Percentiles rank a stretch among this genome's conserved stretches.
Evolutionary conservation across 2,113 vertebrate species (phyloP).

Genomic region (Varanus salvator): DNA sequence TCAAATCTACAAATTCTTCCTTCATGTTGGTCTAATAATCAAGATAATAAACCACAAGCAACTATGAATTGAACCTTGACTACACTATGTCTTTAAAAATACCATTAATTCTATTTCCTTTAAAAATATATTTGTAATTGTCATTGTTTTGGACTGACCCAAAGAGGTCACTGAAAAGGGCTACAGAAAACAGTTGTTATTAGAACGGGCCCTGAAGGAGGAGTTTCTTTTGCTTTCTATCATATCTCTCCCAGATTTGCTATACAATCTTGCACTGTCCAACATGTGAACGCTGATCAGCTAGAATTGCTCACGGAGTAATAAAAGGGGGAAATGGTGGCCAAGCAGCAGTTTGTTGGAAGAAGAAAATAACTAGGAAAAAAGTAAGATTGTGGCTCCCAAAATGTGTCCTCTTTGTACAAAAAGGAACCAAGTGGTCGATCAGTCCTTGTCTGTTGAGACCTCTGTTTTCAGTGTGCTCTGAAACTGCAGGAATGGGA

Average conservation of each 20-base stretch:
- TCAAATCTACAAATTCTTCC: background rate
- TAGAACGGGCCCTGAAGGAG: background rate
- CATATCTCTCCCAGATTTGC: background rate
- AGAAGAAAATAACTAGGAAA: background rate
- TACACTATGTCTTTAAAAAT: background rate
- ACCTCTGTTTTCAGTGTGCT: background rate
- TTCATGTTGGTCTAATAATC: background rate
- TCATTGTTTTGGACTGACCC: background rate
- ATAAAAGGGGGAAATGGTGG: background rate
- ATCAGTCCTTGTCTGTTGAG: background rate
- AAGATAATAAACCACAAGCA: background rate
- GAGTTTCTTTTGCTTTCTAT: background rate
- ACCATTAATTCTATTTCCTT: background rate
- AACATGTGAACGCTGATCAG: background rate
- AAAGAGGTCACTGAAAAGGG: background rate
- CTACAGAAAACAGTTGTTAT: background rate
- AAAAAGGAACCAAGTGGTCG: background rate
- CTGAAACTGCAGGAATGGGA: background rate
- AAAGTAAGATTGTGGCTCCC: background rate
- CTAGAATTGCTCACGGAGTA: background rate
- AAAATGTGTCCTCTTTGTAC: background rate
- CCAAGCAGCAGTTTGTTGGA: background rate
- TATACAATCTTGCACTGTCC: background rate
- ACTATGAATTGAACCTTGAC: background rate
- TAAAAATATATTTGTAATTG: background rate